phyloP scores from a whole-genome alignment of 2,888 invertebrate genomes.

The Cylindroiulus punctatus region DNA sequence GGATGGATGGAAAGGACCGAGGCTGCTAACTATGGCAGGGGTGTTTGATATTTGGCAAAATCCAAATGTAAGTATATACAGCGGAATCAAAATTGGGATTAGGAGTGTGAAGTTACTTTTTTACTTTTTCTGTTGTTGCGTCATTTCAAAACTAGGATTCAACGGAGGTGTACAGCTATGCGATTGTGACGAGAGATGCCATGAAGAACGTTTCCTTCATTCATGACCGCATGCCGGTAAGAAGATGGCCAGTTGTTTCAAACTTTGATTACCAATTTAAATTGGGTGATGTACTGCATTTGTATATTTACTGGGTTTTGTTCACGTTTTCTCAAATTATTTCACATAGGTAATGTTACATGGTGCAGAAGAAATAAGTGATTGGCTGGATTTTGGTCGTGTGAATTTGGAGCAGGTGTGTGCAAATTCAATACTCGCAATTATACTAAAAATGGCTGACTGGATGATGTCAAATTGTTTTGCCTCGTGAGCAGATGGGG shows the following conservation, averaged over 20 bases:
- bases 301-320: too few relatives aligned
- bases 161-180: slow-evolving; percentile 51
- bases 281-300: too few relatives aligned
- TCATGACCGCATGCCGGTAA: slow-evolving; percentile 59
- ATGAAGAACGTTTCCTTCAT: slow-evolving; percentile 52
- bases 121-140: too few relatives aligned
- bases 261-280: too few relatives aligned
- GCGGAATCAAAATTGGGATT: too few relatives aligned
- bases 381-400: slow-evolving; percentile 59
- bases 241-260: neutral
- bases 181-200: slow-evolving; percentile 56
- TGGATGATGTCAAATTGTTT: too few relatives aligned
- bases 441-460: too few relatives aligned
- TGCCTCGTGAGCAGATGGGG: too few relatives aligned
- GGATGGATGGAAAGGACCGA: slow-evolving; percentile 73
- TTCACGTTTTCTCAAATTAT: neutral
- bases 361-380: slow-evolving; percentile 60
- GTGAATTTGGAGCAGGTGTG: slow-evolving; percentile 58
- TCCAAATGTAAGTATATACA: slow-evolving; percentile 63
- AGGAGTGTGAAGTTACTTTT: too few relatives aligned
- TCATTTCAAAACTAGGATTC: slow-evolving; percentile 35
- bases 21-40: slow-evolving; percentile 79
- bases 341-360: slow-evolving; percentile 57
- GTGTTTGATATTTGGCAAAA: slow-evolving; percentile 77
- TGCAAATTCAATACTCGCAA: too few relatives aligned